Evolutionary conservation across 2,888 invertebrate species (phyloP).

Genomic region (Eristalis arbustorum): DNA sequence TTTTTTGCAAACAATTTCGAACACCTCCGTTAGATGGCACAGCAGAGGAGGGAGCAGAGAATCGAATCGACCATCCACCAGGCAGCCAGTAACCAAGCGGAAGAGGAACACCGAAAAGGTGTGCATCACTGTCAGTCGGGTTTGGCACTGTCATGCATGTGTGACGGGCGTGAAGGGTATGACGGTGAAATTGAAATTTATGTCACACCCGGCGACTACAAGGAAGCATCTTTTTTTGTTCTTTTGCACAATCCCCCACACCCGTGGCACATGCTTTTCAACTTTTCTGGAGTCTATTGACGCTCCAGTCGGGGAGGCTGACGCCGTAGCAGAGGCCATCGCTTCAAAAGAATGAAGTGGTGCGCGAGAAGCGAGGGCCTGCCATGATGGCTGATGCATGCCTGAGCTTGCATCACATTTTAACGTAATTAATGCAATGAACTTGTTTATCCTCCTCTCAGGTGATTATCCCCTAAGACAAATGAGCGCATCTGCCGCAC

Average conservation of each 20-base stretch:
- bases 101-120: constrained; percentile 46
- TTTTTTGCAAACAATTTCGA: constrained; percentile 41
- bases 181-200: constrained; percentile 63
- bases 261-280: no score
- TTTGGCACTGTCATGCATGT: constrained; percentile 26
- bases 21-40: constrained; percentile 14
- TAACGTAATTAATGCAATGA: constrained; percentile 69
- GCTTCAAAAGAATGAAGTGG: neutral
- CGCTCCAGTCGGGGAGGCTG: constrained; percentile 1
- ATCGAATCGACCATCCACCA: neutral
- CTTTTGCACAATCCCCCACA: neutral
- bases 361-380: neutral
- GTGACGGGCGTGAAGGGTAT: constrained; percentile 36
- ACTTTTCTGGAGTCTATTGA: constrained; percentile 61
- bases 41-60: neutral
- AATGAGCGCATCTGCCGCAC: constrained; percentile 59
- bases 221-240: neutral
- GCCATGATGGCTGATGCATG: neutral
- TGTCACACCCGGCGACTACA: constrained; percentile 23
- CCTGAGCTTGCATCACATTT: constrained; percentile 65
- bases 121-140: constrained; percentile 61
- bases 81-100: neutral
- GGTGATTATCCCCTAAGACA: constrained; percentile 67
- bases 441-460: constrained; percentile 60
- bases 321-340: neutral